Evolutionary conservation across 2,888 invertebrate species (phyloP), one percentile per base, ranked within the genome.

Genomic region (Acrobasis repandana): DNA sequence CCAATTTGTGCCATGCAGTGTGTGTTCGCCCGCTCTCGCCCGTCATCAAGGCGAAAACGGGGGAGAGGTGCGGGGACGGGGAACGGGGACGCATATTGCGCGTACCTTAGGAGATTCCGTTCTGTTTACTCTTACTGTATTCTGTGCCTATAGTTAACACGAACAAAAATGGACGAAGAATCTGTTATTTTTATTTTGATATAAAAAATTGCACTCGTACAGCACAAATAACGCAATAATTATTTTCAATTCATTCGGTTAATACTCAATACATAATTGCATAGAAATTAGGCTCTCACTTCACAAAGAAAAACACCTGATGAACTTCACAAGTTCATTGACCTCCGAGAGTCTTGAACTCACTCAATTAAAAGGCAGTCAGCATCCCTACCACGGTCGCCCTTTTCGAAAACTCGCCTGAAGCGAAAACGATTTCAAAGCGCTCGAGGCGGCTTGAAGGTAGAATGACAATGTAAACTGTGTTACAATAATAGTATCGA

Each of bases 331-430:
- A 74, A 73, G 75, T 75, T 77, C 77, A 67, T 67, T 64, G 72
- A 77, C 75, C 77, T 69, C 65, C 47, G 61, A 59, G 61, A 59
- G 61, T 58, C 63, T 67, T 69, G 67, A 69, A 72, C 75, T 75
- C 65, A 73, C 74, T 81, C 78, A 80, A 86, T 84, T 82, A 85
- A 80, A 79, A 78, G 67, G 76, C 73, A 75, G 76, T 81, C 73
- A 74, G 69, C 65, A 52, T 9, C 75, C 76, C 80, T 73, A 66
- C 63, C 63, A 61, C 62, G 59, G 65, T 56, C 71, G 67, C 74
- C 75, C 76, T 70, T 74, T 68, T 65, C 64, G 65, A 64, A 70
- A 69, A 74, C 71, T 64, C 67, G 81, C 84, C 80, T 72, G 66
- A 72, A 81, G 85, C 81, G 70, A 79, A 79, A 83, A 65, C 83